Evolutionary conservation across 35 echinoderm and acorn worm species (phyloP), one percentile per base, ranked within the genome.

Genomic region (Anneissia japonica): DNA sequence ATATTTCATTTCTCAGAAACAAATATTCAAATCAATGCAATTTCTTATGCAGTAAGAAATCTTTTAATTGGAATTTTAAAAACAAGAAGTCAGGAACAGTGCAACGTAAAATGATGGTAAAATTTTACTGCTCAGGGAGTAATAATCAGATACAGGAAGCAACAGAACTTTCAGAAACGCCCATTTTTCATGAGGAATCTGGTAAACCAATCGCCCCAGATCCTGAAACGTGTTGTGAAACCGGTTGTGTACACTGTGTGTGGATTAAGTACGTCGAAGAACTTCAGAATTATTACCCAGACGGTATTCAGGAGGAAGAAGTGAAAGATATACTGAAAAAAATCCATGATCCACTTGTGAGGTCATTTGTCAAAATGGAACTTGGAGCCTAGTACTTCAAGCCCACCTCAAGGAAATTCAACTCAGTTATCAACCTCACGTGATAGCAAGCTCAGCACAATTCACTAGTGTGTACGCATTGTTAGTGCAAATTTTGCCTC

Each of bases 241-340:
- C 91, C 82, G 94, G 94, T 36, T 97, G 94, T 84, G 91, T 90
- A n/a, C 90, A 97, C 36, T 97, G 94, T 90, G 94, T 97, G 26
- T 97, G 91, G 91, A 97, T 97, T 51, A 90, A 88, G 46, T 97
- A 97, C 82, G 94, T 87, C 46, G 85, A 97, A 72, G 94, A 97
- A n/a, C 81, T 97, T 32, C 86, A 84, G 37, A 72, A 84, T 12
- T 87, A 83, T 39, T 87, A 92, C 36, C 87, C 87, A 26, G 87
- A 85, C 37, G 80, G 85, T 80, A 85, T 88, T n/a, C 87, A 87
- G 73, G 39, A 90, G 77, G 79, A 34, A 2, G 90, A 90, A 81
- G 38, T 93, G 4, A 87, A 93, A 72, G 91, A 84, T 36, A 88
- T 93, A 34, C 34, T 97, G 36, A 87, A 97, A 74, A 40, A 64